Evolutionary conservation across 2,888 invertebrate species (phyloP).

Genomic region (Keiferia lycopersicella): DNA sequence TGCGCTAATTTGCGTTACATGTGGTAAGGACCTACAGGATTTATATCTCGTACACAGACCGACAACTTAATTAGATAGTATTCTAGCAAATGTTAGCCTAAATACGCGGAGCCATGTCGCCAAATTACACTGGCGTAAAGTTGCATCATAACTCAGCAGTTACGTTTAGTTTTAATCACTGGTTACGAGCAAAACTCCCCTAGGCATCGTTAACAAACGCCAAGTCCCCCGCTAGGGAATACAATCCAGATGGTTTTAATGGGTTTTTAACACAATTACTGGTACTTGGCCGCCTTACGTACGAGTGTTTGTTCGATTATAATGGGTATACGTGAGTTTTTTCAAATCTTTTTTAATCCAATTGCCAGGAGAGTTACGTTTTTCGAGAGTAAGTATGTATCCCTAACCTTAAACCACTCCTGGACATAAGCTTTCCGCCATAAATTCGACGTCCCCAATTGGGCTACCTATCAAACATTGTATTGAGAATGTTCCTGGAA

Average conservation of each 20-base stretch:
- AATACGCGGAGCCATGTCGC: constrained; percentile 13
- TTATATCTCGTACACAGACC: too few species aligned
- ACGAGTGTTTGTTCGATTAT: constrained; percentile 32
- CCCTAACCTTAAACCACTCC: too few species aligned
- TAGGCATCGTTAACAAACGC: constrained; percentile 43
- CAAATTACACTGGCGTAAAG: constrained; percentile 25
- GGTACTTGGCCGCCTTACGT: constrained; percentile 30
- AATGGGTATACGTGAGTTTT: background rate
- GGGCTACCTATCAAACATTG: too few species aligned
- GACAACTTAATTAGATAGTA: background rate
- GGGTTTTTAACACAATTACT: constrained; percentile 52
- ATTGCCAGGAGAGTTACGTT: too few species aligned
- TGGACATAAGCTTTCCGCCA: too few species aligned
- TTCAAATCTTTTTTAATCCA: background rate
- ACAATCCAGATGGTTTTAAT: constrained; percentile 53
- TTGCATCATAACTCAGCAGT: constrained; percentile 39
- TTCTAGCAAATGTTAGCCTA: constrained; percentile 5
- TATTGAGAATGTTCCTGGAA: too few species aligned
- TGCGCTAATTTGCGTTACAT: too few species aligned
- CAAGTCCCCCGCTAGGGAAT: constrained; percentile 37
- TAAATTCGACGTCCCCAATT: too few species aligned
- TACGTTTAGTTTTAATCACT: constrained; percentile 46
- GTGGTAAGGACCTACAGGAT: too few species aligned
- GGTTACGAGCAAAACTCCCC: constrained; percentile 39
- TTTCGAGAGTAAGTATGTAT: too few species aligned